Evolutionary conservation across 2,113 vertebrate species (phyloP).

Genomic region (Campylomormyrus tamandua): DNA sequence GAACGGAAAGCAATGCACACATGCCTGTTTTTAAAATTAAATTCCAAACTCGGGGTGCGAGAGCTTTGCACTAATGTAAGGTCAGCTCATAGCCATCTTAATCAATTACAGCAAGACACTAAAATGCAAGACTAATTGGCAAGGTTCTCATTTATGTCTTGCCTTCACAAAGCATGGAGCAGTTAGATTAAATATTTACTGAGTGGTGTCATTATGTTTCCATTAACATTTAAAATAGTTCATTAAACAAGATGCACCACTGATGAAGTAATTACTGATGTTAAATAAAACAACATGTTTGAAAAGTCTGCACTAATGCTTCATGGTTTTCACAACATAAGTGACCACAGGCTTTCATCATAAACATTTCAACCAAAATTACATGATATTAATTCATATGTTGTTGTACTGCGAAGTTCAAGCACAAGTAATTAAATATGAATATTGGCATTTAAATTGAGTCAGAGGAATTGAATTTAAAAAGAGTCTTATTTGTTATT

Average conservation of each 20-base stretch:
- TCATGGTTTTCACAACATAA: neutral
- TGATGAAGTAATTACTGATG: slow-evolving; percentile 19
- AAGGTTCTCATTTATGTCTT: slow-evolving; percentile 16
- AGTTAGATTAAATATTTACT: slow-evolving; percentile 30
- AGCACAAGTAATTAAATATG: neutral
- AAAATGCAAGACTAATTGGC: slow-evolving; percentile 26
- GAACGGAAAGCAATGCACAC: neutral
- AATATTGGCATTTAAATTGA: neutral
- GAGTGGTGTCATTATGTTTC: slow-evolving; percentile 29
- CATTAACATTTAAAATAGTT: slow-evolving; percentile 32
- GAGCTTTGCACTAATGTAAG: neutral
- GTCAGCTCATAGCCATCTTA: slow-evolving; percentile 2
- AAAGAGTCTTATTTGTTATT: neutral
- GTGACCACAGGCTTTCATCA: neutral
- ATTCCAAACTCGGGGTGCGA: neutral
- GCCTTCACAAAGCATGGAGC: slow-evolving; percentile 22
- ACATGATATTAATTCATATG: neutral
- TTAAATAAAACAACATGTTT: slow-evolving; percentile 26
- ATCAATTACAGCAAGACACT: slow-evolving; percentile 21
- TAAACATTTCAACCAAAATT: neutral
- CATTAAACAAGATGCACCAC: slow-evolving; percentile 30
- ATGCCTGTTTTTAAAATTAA: neutral
- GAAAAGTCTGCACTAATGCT: neutral
- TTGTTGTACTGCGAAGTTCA: neutral
- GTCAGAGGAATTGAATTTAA: too few relatives aligned